These are phyloP conservation scores for Eristalis arbustorum DNA, from an alignment of 2,888 invertebrate species.

Conservation along the genomic window DNA sequence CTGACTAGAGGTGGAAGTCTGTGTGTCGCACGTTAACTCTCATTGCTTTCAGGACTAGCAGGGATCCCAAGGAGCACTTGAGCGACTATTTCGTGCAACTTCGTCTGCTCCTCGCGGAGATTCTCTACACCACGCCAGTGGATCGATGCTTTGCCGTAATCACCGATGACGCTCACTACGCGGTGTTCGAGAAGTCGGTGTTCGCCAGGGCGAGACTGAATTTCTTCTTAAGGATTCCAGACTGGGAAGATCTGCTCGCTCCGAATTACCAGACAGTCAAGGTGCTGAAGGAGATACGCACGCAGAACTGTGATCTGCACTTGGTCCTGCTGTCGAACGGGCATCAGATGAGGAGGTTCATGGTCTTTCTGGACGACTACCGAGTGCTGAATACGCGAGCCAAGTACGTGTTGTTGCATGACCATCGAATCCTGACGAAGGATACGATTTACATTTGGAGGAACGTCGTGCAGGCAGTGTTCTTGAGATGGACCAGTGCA, in stretches of 20 bases:
- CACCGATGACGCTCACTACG: conserved; percentile 75
- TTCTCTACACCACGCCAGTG: conserved; percentile 72
- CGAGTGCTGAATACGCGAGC: conserved; percentile 86
- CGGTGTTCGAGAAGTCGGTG: conserved; percentile 73
- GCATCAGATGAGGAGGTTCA: conserved; percentile 83
- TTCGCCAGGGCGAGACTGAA: conserved; percentile 72
- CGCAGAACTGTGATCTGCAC: conserved; percentile 86
- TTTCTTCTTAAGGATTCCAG: conserved; percentile 83
- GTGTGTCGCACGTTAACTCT: not conserved
- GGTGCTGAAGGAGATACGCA: conserved; percentile 82
- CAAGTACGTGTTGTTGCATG: conserved; percentile 86
- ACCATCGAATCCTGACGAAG: conserved; percentile 84
- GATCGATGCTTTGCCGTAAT: conserved; percentile 77
- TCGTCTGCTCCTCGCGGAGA: conserved; percentile 71
- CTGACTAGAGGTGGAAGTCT: not conserved
- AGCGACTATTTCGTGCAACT: conserved; percentile 71
- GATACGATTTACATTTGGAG: conserved; percentile 88
- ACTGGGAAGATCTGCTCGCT: conserved; percentile 84
- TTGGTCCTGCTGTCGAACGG: conserved; percentile 88
- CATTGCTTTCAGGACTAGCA: not conserved
- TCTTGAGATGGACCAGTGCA: conserved; percentile 82
- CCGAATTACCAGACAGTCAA: conserved; percentile 83
- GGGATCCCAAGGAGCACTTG: conserved; percentile 25
- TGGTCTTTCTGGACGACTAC: conserved; percentile 87
- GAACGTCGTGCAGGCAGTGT: conserved; percentile 87